Percentiles rank a stretch among this genome's conserved stretches.
Evolutionary conservation across 2,113 vertebrate genomes (phyloP).

Genomic region (Ivindomyrus marchei): DNA sequence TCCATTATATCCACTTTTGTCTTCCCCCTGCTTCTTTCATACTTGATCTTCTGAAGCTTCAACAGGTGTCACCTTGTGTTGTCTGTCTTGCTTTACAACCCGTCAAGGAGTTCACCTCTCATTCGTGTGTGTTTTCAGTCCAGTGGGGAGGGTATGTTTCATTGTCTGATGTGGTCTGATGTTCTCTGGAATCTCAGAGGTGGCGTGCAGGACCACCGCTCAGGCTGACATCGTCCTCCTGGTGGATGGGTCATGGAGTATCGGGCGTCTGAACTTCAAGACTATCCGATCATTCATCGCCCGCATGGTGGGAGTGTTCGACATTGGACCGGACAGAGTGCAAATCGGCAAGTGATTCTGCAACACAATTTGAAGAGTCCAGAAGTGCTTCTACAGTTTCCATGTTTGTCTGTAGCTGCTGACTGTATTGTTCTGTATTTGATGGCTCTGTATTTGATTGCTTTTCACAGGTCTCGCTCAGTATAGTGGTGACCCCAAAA

Average conservation of each 20-base stretch:
- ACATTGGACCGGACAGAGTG: conserved; percentile 85
- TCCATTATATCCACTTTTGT: not conserved
- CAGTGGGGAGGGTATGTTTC: not conserved
- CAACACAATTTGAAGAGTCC: not conserved
- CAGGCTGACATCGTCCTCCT: conserved; percentile 92
- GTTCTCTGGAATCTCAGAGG: conserved; percentile 60
- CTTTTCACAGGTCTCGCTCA: conserved; percentile 78
- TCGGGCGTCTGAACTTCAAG: conserved; percentile 89
- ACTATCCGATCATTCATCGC: conserved; percentile 84
- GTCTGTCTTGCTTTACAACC: not conserved
- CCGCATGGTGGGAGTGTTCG: conserved; percentile 89
- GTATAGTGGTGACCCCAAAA: conserved; percentile 95
- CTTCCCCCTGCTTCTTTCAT: not conserved
- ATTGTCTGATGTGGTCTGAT: conserved; percentile 27
- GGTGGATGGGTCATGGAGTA: conserved; percentile 98
- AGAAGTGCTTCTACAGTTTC: not conserved
- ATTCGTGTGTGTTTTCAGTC: not conserved
- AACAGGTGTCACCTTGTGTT: not conserved
- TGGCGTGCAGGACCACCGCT: conserved; percentile 79
- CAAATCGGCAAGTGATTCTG: conserved; percentile 78
- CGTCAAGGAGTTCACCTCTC: not conserved
- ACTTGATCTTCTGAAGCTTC: not conserved
- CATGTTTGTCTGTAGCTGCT: not conserved
- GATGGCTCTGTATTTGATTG: not conserved
- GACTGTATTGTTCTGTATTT: not conserved